These are phyloP conservation scores for Eciton burchellii DNA, from an alignment of 1,140 invertebrate genomes.

Conservation along the genomic window DNA sequence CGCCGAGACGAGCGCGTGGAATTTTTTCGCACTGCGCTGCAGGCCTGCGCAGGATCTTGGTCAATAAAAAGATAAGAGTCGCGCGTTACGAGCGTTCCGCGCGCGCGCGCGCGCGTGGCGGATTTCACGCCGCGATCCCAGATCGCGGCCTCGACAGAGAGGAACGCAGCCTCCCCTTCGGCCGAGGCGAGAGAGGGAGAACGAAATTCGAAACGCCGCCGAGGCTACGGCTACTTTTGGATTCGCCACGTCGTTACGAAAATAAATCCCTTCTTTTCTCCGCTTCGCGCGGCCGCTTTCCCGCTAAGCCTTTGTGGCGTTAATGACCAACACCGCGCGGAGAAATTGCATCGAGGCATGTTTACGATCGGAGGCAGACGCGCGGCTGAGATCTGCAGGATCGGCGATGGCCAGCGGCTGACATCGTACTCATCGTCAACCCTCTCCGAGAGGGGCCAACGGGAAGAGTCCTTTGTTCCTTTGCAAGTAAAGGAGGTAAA, in stretches of 20 bases:
- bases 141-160: too few species aligned
- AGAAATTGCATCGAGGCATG: conserved; percentile 46
- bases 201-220: conserved; percentile 38
- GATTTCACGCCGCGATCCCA: too few species aligned
- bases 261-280: conserved; percentile 41
- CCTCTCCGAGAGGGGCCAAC: not conserved
- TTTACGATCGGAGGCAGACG: conserved; percentile 39
- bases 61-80: not conserved
- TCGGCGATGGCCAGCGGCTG: too few species aligned
- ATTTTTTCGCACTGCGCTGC: not conserved
- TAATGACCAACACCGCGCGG: conserved; percentile 46
- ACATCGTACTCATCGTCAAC: too few species aligned
- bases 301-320: conserved; percentile 39
- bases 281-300: conserved; percentile 4
- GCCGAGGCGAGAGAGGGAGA: not conserved
- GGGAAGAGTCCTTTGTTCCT: too few species aligned
- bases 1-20: not conserved
- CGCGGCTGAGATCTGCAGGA: too few species aligned
- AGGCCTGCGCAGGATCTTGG: not conserved
- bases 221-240: conserved; percentile 31
- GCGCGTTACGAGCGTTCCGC: not conserved
- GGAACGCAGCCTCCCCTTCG: not conserved
- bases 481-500: too few species aligned
- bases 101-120: not conserved
- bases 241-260: conserved; percentile 47